phyloP scores from a whole-genome alignment of 2,113 vertebrate genomes.

The Mola mola region DNA sequence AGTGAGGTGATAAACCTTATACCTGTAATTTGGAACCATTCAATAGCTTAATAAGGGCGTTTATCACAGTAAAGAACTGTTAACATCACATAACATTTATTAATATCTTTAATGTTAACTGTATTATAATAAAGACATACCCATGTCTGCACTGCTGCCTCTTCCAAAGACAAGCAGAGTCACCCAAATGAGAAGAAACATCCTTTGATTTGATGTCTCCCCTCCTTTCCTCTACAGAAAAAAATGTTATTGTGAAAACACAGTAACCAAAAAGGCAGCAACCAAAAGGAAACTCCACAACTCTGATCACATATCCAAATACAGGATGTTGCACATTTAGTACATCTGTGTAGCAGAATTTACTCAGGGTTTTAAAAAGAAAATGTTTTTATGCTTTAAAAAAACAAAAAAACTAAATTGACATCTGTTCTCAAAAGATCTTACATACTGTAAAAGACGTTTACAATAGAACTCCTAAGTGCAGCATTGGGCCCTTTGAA shows the following conservation, averaged over 20 bases:
- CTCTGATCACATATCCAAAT: background rate
- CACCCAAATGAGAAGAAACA: conserved; percentile 41
- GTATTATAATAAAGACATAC: conserved; percentile 15
- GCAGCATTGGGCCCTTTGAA: too few species aligned
- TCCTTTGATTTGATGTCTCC: conserved; percentile 22
- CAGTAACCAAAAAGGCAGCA: background rate
- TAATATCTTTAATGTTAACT: background rate
- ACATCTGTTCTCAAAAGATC: background rate
- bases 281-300: conserved; percentile 3
- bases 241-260: background rate
- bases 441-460: background rate
- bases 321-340: too few species aligned
- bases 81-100: too few species aligned
- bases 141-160: conserved; percentile 8
- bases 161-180: conserved; percentile 24
- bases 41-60: too few species aligned
- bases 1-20: too few species aligned
- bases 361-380: too few species aligned
- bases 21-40: too few species aligned
- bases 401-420: too few species aligned
- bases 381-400: background rate
- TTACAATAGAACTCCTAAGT: background rate
- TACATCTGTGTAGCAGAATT: too few species aligned
- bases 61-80: too few species aligned
- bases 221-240: background rate